Conservation (phyloP, 92 coral and sea anemone genomes). For the Zoanthus sansibaricus region DNA sequence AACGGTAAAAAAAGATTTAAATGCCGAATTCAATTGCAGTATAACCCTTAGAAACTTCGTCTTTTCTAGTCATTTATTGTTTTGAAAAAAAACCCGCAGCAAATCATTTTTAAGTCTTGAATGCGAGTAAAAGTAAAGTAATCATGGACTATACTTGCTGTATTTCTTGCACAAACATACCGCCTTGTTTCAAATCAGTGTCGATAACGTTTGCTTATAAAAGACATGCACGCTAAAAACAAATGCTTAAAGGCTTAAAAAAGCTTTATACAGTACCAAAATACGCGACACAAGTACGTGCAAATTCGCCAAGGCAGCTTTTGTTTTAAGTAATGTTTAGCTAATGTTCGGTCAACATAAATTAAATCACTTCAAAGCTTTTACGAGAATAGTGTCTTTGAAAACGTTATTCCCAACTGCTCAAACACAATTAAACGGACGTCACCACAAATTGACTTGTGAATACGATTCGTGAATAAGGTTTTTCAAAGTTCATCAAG, state of each 20-base stretch:
- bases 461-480: not conserved
- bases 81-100: not conserved
- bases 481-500: not conserved
- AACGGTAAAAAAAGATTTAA: not conserved
- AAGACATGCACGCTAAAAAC: not conserved
- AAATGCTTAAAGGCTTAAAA: not conserved
- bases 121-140: not conserved
- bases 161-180: not conserved
- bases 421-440: conserved; percentile 32
- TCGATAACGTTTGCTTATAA: not conserved
- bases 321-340: conserved; percentile 24
- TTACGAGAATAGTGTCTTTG: conserved; percentile 15
- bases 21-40: not conserved
- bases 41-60: not conserved
- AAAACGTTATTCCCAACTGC: conserved; percentile 34
- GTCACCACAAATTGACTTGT: not conserved
- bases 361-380: conserved; percentile 51
- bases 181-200: not conserved
- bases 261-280: not conserved
- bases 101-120: not conserved
- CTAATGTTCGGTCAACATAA: conserved; percentile 31
- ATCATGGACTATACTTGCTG: not conserved
- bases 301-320: conserved; percentile 19
- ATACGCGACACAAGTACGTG: conserved; percentile 4
- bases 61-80: not conserved